Evolutionary conservation across 2,888 invertebrate species (phyloP).

Genomic region (Orthonychiurus folsomi): DNA sequence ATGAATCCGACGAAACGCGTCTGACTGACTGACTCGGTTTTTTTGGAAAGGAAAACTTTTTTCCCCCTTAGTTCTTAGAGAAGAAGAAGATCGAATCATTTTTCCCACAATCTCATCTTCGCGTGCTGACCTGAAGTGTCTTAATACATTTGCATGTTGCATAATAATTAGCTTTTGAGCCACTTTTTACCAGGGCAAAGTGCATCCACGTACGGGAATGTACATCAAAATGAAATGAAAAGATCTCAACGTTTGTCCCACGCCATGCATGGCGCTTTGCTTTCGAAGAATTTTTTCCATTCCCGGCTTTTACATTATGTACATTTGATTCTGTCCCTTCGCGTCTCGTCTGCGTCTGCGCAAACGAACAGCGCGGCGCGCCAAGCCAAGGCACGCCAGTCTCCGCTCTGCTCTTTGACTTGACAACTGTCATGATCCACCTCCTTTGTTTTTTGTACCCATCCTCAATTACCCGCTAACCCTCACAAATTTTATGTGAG

Average conservation of each 20-base stretch:
- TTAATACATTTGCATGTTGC: conserved; percentile 41
- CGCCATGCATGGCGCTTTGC: too few relatives aligned
- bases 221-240: conserved; percentile 11
- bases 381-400: too few relatives aligned
- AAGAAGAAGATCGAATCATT: too few relatives aligned
- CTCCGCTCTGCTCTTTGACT: conserved; percentile 7
- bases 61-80: conserved; percentile 14
- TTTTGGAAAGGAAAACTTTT: too few relatives aligned
- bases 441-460: conserved; percentile 6
- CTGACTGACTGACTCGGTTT: neutral
- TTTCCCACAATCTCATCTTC: conserved; percentile 40
- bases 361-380: too few relatives aligned
- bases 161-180: conserved; percentile 39
- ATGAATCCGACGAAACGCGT: neutral
- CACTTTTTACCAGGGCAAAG: conserved; percentile 16
- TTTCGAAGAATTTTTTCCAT: neutral
- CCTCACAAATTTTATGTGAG: conserved; percentile 7
- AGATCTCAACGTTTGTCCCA: conserved; percentile 3
- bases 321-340: conserved; percentile 2
- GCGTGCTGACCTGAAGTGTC: conserved; percentile 41
- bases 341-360: conserved; percentile 3
- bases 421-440: conserved; percentile 23
- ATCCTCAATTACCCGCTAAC: conserved; percentile 18
- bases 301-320: neutral
- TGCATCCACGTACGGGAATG: neutral